Percentiles rank a stretch among this genome's conserved stretches.
Conservation (phyloP, 2,888 invertebrate species). For the Pilophorus perplexus region DNA sequence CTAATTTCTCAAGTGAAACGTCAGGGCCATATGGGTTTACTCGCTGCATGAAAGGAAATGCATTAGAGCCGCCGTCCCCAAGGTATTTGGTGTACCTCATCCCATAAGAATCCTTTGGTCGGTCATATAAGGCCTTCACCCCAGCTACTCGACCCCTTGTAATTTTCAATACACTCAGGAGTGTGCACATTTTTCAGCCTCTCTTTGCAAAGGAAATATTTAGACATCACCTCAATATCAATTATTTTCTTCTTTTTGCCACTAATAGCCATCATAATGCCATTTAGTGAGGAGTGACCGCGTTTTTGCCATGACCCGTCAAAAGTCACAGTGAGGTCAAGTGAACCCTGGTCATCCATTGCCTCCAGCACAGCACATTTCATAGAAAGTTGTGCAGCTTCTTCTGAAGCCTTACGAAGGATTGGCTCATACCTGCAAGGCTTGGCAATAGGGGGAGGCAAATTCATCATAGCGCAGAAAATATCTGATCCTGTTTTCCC, state of each 20-base stretch:
- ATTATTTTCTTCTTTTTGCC: slow-evolving; percentile 1
- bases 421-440: not conserved
- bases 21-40: slow-evolving; percentile 13
- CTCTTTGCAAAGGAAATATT: slow-evolving; percentile 2
- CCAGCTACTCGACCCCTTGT: not conserved
- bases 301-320: not conserved
- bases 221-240: slow-evolving; percentile 1
- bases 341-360: not conserved
- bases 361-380: not conserved
- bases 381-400: not conserved
- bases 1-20: not conserved
- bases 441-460: not conserved
- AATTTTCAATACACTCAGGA: not conserved
- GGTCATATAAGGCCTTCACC: too few species aligned
- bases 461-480: not conserved
- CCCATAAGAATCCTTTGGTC: not conserved
- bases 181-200: not conserved
- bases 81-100: slow-evolving; percentile 3
- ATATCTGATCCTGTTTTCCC: slow-evolving; percentile 1
- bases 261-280: not conserved
- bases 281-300: too few species aligned
- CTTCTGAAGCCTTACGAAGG: slow-evolving; percentile 1
- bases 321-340: not conserved
- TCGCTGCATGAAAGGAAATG: not conserved
- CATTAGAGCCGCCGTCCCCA: slow-evolving; percentile 11